Evolutionary conservation across 1,140 invertebrate species (phyloP).

Genomic region (Tetramorium simillimum): DNA sequence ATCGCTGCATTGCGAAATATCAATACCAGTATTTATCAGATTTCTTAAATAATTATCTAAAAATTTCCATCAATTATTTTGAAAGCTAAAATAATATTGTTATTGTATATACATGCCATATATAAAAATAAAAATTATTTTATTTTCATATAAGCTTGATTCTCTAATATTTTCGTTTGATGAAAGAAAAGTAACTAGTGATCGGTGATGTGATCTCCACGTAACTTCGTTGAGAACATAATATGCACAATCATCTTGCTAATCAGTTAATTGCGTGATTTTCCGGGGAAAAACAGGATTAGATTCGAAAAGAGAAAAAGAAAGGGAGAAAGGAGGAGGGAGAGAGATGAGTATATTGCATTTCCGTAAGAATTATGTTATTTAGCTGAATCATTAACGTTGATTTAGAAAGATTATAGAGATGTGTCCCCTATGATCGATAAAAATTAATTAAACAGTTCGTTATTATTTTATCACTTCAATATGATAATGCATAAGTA

Average conservation of each 20-base stretch:
- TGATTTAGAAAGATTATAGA: not conserved
- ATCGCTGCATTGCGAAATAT: slow-evolving; percentile 18
- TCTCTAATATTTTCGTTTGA: slow-evolving; percentile 15
- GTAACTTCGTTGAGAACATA: not conserved
- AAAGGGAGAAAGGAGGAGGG: not conserved
- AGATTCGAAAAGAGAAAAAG: slow-evolving; percentile 12
- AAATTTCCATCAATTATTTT: not conserved
- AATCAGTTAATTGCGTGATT: slow-evolving; percentile 76
- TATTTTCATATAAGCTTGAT: not conserved
- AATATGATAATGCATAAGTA: not conserved
- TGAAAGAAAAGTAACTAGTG: slow-evolving; percentile 49
- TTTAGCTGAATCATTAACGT: not conserved
- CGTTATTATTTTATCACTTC: slow-evolving; percentile 20
- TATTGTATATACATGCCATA: not conserved
- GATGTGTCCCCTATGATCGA: not conserved
- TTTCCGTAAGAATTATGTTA: not conserved
- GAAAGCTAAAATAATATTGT: not conserved
- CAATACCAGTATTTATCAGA: not conserved
- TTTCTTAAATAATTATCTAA: not conserved
- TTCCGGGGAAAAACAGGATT: slow-evolving; percentile 61
- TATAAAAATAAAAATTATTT: not conserved
- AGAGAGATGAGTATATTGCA: not conserved
- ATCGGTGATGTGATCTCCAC: not conserved
- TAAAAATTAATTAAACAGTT: slow-evolving; percentile 12
- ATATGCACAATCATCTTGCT: slow-evolving; percentile 64